A percentile compares a stretch with the other conserved stretches of the same genome.
These are phyloP conservation scores for Yponomeuta plumbellus DNA, from an alignment of 2,888 invertebrate genomes.

Conservation along the genomic window DNA sequence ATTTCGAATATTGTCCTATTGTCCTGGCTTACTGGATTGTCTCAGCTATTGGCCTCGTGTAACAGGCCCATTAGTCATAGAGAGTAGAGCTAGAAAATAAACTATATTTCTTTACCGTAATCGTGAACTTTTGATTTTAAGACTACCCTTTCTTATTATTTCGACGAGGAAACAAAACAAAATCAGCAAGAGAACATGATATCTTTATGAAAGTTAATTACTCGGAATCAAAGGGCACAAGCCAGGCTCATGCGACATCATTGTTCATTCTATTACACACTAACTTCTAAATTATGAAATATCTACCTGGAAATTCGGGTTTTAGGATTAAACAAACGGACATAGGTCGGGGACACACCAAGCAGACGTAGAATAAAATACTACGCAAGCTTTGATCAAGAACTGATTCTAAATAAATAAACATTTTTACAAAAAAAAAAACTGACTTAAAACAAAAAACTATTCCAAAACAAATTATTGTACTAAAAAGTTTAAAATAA, in stretches of 20 bases:
- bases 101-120: no score
- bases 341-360: neutral
- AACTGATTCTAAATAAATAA: neutral
- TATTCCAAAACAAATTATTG: no score
- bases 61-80: no score
- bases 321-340: constrained; percentile 2
- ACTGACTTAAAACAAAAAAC: no score
- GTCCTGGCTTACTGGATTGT: no score
- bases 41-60: no score
- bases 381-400: neutral
- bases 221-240: neutral
- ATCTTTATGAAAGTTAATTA: neutral
- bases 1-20: no score
- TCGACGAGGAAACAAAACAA: neutral
- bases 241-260: neutral
- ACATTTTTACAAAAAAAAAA: no score
- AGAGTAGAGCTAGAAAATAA: no score
- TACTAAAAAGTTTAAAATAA: no score
- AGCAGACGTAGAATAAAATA: neutral
- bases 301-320: neutral
- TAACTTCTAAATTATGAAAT: constrained; percentile 5
- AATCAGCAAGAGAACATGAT: neutral
- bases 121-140: no score
- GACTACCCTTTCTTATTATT: neutral
- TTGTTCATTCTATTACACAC: neutral